Percentiles rank a stretch among this genome's conserved stretches.
Evolutionary conservation across 2,113 vertebrate species (phyloP).

Genomic region (Furnarius figulus): DNA sequence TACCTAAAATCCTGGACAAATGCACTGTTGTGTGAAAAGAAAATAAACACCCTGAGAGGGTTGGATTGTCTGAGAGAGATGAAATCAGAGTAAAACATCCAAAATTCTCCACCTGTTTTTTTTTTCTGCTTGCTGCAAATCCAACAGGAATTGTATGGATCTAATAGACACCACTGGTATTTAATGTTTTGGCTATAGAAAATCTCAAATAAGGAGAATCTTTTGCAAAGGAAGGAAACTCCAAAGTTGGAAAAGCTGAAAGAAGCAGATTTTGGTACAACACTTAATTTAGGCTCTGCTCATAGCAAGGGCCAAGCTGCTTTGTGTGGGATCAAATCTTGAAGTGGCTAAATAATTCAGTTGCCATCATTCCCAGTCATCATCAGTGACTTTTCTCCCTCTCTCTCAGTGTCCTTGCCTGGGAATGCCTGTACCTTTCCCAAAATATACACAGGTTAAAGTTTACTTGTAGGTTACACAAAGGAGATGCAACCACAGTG

Average conservation of each 20-base stretch:
- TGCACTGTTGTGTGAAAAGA: not conserved
- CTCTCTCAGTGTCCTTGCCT: accelerated
- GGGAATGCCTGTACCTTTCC: not conserved
- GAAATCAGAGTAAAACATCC: not conserved
- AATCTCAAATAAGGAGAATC: not conserved
- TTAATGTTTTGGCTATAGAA: not conserved
- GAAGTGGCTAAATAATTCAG: not conserved
- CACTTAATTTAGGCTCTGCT: not conserved
- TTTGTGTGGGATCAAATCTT: not conserved
- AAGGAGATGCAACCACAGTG: not conserved
- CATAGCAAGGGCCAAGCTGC: not conserved
- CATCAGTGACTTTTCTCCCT: not conserved
- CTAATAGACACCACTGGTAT: accelerated
- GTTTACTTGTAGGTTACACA: accelerated
- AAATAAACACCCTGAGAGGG: conserved; percentile 9
- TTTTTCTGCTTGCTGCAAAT: not conserved
- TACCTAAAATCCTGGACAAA: not conserved
- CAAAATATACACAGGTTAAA: not conserved
- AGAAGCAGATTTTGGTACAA: not conserved
- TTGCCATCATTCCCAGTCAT: not conserved
- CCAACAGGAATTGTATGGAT: not conserved
- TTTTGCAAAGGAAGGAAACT: not conserved
- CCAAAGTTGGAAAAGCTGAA: not conserved
- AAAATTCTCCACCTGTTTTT: not conserved
- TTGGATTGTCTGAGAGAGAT: not conserved